A percentile compares a stretch with the other conserved stretches of the same genome.
phyloP scores from a whole-genome alignment of 2,888 invertebrate genomes.

The Eristalis tenax region DNA sequence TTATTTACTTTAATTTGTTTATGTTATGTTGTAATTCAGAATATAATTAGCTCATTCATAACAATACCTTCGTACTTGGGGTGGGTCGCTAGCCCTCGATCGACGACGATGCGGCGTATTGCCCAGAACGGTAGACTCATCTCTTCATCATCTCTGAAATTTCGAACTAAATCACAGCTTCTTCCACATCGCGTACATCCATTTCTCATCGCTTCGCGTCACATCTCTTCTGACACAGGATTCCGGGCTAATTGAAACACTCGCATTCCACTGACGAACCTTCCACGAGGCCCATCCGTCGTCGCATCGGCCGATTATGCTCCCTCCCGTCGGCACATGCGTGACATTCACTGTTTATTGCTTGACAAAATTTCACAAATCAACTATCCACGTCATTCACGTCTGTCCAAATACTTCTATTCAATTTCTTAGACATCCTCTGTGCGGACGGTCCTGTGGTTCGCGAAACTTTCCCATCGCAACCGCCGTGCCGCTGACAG shows the following conservation, averaged over 20 bases:
- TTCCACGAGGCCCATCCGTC: neutral
- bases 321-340: neutral
- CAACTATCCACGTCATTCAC: neutral
- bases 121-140: too few relatives aligned
- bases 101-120: too few relatives aligned
- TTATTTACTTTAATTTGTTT: too few relatives aligned
- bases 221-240: neutral
- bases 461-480: conserved; percentile 43
- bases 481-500: neutral
- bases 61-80: too few relatives aligned
- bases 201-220: too few relatives aligned
- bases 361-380: conserved; percentile 29
- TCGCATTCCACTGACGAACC: neutral
- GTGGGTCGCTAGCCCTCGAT: too few relatives aligned
- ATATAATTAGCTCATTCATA: too few relatives aligned
- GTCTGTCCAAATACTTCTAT: conserved; percentile 68
- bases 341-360: neutral
- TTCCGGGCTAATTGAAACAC: neutral
- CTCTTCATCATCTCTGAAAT: too few relatives aligned
- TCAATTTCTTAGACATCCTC: conserved; percentile 69
- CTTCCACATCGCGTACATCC: neutral
- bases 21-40: too few relatives aligned
- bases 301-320: conserved; percentile 34
- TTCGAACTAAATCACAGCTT: too few relatives aligned
- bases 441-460: conserved; percentile 23